Evolutionary conservation across 2,888 invertebrate species (phyloP).

Genomic region (Orthonychiurus folsomi): DNA sequence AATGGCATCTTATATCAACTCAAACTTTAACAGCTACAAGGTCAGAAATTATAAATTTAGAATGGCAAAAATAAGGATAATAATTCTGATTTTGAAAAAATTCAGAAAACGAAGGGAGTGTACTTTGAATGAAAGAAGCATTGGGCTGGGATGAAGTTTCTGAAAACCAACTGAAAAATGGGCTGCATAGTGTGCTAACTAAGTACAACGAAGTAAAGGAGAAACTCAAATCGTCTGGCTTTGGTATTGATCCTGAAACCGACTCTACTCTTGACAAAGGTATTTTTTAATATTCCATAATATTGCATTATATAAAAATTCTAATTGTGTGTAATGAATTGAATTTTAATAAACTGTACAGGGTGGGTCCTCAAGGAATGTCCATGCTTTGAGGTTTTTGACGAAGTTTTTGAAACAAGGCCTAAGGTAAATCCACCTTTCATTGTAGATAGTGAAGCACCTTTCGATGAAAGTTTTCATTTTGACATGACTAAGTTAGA

Average conservation of each 20-base stretch:
- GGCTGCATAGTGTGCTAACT: constrained; percentile 10
- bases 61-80: no score
- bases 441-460: neutral
- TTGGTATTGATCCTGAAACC: constrained; percentile 19
- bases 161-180: constrained; percentile 16
- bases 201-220: constrained; percentile 13
- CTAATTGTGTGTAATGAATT: neutral
- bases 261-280: constrained; percentile 16
- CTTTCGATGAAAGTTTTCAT: neutral
- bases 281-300: neutral
- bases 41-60: no score
- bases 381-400: constrained; percentile 18
- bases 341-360: constrained; percentile 2
- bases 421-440: constrained; percentile 18
- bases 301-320: neutral
- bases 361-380: constrained; percentile 16
- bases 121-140: no score
- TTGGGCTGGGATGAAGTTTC: no score
- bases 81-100: no score
- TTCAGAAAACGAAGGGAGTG: no score
- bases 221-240: constrained; percentile 18
- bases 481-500: neutral
- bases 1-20: no score
- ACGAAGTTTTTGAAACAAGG: constrained; percentile 17
- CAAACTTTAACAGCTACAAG: no score